These are phyloP conservation scores for Suncus etruscus DNA, from an alignment of 2,113 vertebrate species.

Conservation along the genomic window DNA sequence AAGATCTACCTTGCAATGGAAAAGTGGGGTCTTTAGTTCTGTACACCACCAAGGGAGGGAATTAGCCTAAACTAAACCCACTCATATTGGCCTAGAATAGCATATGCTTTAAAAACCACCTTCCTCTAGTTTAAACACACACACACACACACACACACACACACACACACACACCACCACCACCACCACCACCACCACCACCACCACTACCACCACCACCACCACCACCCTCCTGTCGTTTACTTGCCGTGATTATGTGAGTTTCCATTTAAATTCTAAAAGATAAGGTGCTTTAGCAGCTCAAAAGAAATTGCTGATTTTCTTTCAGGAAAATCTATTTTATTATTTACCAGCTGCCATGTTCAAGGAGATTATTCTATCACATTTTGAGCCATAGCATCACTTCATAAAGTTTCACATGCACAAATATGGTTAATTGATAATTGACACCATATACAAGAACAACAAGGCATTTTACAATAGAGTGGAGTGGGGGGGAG, in stretches of 20 bases:
- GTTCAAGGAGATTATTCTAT: conserved; percentile 52
- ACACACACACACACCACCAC: too few species aligned
- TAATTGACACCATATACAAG: too few species aligned
- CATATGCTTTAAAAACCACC: too few species aligned
- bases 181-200: too few species aligned
- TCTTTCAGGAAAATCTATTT: conserved; percentile 54
- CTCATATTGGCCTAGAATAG: background rate
- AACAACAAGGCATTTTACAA: background rate
- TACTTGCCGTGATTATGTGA: background rate
- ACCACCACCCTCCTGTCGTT: background rate
- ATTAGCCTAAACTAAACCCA: background rate
- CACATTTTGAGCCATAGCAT: conserved; percentile 45
- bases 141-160: too few species aligned
- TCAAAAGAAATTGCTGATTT: background rate
- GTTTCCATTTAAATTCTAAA: background rate
- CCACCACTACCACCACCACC: too few species aligned
- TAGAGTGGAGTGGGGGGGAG: background rate
- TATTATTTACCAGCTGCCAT: conserved; percentile 39
- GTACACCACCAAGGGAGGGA: background rate
- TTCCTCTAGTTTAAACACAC: too few species aligned
- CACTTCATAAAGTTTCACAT: conserved; percentile 37
- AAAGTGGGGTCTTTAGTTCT: background rate
- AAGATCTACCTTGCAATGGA: background rate
- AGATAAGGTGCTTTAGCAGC: background rate
- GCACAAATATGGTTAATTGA: conserved; percentile 16